Evolutionary conservation across 1,140 invertebrate species (phyloP).

Genomic region (Macrobrachium nipponense): DNA sequence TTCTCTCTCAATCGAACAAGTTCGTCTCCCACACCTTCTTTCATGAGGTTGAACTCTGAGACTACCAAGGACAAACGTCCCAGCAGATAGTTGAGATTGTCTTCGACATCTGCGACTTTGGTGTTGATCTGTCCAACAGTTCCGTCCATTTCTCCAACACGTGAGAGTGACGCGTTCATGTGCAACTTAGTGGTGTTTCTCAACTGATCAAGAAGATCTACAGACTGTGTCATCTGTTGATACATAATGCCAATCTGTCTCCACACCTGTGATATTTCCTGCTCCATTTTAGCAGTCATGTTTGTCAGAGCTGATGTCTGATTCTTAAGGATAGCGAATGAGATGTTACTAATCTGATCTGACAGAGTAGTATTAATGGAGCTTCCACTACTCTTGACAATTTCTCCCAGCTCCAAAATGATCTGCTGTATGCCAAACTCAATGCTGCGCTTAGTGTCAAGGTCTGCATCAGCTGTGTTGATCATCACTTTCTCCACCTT

Average conservation of each 20-base stretch:
- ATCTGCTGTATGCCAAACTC: slow-evolving; percentile 89
- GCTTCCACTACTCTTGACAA: slow-evolving; percentile 73
- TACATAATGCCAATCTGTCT: slow-evolving; percentile 90
- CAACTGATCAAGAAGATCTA: slow-evolving; percentile 79
- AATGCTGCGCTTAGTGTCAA: slow-evolving; percentile 85
- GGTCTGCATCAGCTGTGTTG: slow-evolving; percentile 84
- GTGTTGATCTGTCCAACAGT: slow-evolving; percentile 75
- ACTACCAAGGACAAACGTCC: slow-evolving; percentile 84
- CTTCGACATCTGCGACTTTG: slow-evolving; percentile 83
- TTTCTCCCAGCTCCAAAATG: slow-evolving; percentile 77
- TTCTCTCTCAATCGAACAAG: slow-evolving; percentile 60
- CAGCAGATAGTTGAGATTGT: slow-evolving; percentile 86
- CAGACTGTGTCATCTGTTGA: slow-evolving; percentile 82
- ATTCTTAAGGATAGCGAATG: slow-evolving; percentile 78
- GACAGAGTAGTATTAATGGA: slow-evolving; percentile 78
- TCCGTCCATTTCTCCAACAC: slow-evolving; percentile 75
- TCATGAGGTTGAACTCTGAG: slow-evolving; percentile 88
- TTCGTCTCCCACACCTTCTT: slow-evolving; percentile 68
- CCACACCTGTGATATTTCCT: slow-evolving; percentile 88
- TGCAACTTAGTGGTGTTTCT: slow-evolving; percentile 73
- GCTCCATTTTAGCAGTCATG: slow-evolving; percentile 81
- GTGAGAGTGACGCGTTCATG: slow-evolving; percentile 83
- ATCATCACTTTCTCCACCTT: slow-evolving; percentile 85
- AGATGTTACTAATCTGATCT: slow-evolving; percentile 78
- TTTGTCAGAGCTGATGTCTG: slow-evolving; percentile 81